Evolutionary conservation across 2,888 invertebrate genomes (phyloP).

Genomic region (Cancer borealis): DNA sequence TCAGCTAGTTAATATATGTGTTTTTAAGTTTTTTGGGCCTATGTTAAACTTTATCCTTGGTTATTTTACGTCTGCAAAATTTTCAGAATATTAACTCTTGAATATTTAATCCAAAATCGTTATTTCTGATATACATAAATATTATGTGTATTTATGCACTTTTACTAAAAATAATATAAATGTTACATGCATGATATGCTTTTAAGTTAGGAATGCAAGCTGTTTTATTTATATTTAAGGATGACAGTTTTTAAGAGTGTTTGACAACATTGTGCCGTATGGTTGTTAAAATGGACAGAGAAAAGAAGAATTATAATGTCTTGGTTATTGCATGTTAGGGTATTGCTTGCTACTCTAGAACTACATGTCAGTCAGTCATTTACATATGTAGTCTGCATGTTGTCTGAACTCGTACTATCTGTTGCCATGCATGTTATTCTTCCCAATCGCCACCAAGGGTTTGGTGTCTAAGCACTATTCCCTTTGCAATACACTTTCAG

Average conservation of each 20-base stretch:
- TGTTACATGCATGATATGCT: background rate
- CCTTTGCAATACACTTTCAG: slow-evolving; percentile 56
- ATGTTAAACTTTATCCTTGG: too few relatives aligned
- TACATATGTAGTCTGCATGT: background rate
- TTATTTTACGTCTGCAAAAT: too few relatives aligned
- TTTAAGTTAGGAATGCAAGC: background rate
- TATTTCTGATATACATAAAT: too few relatives aligned
- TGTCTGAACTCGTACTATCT: background rate
- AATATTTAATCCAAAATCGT: too few relatives aligned
- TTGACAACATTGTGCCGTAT: background rate
- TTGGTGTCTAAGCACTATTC: background rate
- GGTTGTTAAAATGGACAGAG: slow-evolving; percentile 1
- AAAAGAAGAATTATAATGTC: background rate
- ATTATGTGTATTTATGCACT: too few relatives aligned
- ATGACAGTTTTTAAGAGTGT: background rate
- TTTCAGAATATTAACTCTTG: too few relatives aligned
- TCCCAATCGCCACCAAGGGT: background rate
- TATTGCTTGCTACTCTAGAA: background rate
- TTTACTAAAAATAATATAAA: background rate
- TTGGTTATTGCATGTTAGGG: background rate
- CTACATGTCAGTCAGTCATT: background rate
- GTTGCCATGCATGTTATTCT: slow-evolving; percentile 12
- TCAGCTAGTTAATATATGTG: too few relatives aligned
- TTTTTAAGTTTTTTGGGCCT: too few relatives aligned
- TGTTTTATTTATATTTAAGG: background rate